Base-by-base conservation (phyloP, 2,888 invertebrate genomes). In the Drosophila anomalata region DNA sequence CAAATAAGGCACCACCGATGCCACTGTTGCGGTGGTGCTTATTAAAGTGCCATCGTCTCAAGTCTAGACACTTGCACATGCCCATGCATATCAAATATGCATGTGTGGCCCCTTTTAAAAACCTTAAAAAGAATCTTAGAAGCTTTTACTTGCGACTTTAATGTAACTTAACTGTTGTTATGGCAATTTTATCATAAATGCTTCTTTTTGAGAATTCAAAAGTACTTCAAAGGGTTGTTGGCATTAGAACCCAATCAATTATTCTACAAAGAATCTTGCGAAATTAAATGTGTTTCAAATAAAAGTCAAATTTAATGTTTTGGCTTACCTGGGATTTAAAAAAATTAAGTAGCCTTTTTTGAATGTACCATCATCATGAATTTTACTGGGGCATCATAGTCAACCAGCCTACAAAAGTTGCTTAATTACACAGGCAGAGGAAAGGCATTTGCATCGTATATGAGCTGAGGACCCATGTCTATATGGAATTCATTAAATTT, bases 401-500 rank as follows among this genome's bases (percentile, higher is more conserved):
- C 33, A 55, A 24, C 46, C 17, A 31, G 48, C 29, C 48, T 22
- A 31, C 9, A 50, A 48, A 39, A 65, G 17, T 14, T 1, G 14
- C 31, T 39, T 63, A 47, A 65, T 65, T 47, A 54, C 53, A 36
- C 48, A 20, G 42, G 3, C 22, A 58, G 36, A 47, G 33, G 48
- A 11, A 17, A 11, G n/a, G 39, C 14, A 57, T 42, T 61, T 33
- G 29, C 26, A 56, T 31, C 2, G 29, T 9, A 47, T 46, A 31
- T 42, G 31, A 50, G 26, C 14, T 51, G 39, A 29, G 33, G 20
- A 17, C 20, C 12, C 20, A 22, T 22, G 47, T 57, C 29, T 66
- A 47, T 47, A 22, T 48, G 41, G 4, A 11, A 54, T 52, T 73
- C 60, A 73, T 73, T 73, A 61, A 73, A 61, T 57, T 67, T 67